Evolutionary conservation across 2,888 invertebrate genomes (phyloP), one percentile per base, ranked within the genome.

Genomic region (Apodemia mormo): DNA sequence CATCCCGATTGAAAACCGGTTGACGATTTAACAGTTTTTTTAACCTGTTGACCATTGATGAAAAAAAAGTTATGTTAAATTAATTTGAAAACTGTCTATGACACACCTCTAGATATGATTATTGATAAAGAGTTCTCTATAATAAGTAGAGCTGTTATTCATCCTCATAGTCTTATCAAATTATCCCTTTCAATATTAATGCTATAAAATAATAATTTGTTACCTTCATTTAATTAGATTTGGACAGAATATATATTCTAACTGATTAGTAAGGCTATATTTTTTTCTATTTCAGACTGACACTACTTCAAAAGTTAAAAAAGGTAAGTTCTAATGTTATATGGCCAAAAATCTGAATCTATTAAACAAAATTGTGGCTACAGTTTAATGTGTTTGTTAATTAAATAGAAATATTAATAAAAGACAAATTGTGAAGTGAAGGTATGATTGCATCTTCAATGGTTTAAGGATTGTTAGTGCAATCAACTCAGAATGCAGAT

Each of bases 281-380:
- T 70, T 70, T 70, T 77, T 78, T 74, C 70, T 37, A 75, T 93
- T 93, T 77, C 92, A 94, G 94, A 89, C 93, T 80, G 95, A 95
- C 80, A 94, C 90, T 79, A 94, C 94, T 80, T 85, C 94, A 72
- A 94, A 95, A 83, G 83, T 78, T 71, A 90, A 90, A 76, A 94
- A 94, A 84, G 94, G 94, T 94, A 94, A 94, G 94, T 84, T 68
- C 30, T 70, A 72, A 65, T 70, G 67, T 71, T 70, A 67, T 49
- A 14, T 5, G 69, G 70, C 65, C 71, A 65, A 70, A 12, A 30
- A 6, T 58, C 12, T 29, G 58, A 58, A 12, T 30, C 10, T 33
- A 30, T 12, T 58, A 58, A 58, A 61, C 22, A 61, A 61, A 61
- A 6, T 30, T 33, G 61, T 61, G 33, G 61, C 8, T 29, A 33